Conservation (phyloP, 1,140 invertebrate species). For the Helicoverpa zea region DNA sequence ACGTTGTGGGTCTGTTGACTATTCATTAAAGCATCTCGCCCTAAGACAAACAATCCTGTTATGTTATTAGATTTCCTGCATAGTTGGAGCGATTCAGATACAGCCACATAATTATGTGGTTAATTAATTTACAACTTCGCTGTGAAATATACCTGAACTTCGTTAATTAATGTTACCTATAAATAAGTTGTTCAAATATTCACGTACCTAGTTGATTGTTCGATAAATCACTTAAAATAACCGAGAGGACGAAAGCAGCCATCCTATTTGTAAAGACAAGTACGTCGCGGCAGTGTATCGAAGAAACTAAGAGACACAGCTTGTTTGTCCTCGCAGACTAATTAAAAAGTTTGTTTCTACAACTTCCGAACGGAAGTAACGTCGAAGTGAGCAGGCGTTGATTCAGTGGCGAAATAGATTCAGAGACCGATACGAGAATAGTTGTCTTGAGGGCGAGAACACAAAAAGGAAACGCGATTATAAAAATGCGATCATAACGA, state of each 20-base stretch:
- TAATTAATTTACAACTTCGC: conserved; percentile 56
- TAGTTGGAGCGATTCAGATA: conserved; percentile 55
- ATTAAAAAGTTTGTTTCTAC: conserved; percentile 85
- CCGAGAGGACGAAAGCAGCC: conserved; percentile 52
- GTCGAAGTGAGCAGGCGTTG: conserved; percentile 70
- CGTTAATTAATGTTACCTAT: conserved; percentile 49
- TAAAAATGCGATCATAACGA: conserved; percentile 59
- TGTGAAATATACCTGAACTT: conserved; percentile 49
- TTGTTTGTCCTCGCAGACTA: conserved; percentile 84
- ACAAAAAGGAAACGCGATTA: conserved; percentile 23
- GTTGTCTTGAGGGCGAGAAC: background rate
- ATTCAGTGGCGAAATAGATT: conserved; percentile 75
- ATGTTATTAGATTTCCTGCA: conserved; percentile 76
- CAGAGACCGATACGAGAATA: conserved; percentile 50
- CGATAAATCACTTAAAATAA: conserved; percentile 62
- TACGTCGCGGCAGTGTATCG: conserved; percentile 66
- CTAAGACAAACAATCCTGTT: conserved; percentile 75
- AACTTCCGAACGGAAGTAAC: conserved; percentile 75
- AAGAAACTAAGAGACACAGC: conserved; percentile 76
- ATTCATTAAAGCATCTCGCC: conserved; percentile 80
- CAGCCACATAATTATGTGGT: conserved; percentile 53
- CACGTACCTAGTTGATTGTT: conserved; percentile 31
- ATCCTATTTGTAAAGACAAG: conserved; percentile 64
- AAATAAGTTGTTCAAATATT: conserved; percentile 46
- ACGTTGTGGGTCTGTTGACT: conserved; percentile 74